Evolutionary conservation across 2,113 vertebrate genomes (phyloP).

Genomic region (Larimichthys polyactis): DNA sequence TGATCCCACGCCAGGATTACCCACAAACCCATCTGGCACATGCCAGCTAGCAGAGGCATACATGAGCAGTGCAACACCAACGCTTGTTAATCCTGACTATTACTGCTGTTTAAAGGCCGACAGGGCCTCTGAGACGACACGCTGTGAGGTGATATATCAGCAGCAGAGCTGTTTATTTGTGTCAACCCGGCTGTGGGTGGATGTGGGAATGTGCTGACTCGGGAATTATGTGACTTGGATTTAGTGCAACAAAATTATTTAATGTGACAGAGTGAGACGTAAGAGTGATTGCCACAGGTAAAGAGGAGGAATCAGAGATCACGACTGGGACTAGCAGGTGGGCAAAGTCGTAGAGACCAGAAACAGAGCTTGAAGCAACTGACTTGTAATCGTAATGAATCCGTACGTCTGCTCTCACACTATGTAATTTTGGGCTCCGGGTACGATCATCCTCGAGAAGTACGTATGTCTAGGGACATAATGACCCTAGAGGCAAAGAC

Average conservation of each 20-base stretch:
- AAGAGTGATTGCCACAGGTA: constrained; percentile 24
- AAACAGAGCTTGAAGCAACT: too few species aligned
- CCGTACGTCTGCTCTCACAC: too few species aligned
- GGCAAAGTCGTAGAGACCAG: too few species aligned
- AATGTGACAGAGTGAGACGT: constrained; percentile 29
- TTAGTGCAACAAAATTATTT: constrained; percentile 23
- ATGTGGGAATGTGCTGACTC: constrained; percentile 55
- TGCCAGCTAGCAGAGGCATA: constrained; percentile 25
- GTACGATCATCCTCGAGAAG: too few species aligned
- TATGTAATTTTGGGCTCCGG: too few species aligned
- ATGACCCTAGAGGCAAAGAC: too few species aligned
- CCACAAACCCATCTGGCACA: constrained; percentile 73
- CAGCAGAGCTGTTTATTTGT: constrained; percentile 52
- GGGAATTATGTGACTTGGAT: constrained; percentile 27
- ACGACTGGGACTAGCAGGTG: constrained; percentile 2
- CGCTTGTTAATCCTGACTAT: constrained; percentile 50
- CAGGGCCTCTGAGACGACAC: constrained; percentile 28
- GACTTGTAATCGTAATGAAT: too few species aligned
- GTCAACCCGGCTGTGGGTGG: constrained; percentile 26
- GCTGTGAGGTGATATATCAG: constrained; percentile 20
- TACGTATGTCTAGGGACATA: too few species aligned
- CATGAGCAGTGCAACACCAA: constrained; percentile 28
- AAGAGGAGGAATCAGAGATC: not conserved
- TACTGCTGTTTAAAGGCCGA: constrained; percentile 51
- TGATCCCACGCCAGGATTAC: constrained; percentile 76